Evolutionary conservation across 2,797 vertebrate species (phyloP).

Genomic region (Gymnocypris eckloni): DNA sequence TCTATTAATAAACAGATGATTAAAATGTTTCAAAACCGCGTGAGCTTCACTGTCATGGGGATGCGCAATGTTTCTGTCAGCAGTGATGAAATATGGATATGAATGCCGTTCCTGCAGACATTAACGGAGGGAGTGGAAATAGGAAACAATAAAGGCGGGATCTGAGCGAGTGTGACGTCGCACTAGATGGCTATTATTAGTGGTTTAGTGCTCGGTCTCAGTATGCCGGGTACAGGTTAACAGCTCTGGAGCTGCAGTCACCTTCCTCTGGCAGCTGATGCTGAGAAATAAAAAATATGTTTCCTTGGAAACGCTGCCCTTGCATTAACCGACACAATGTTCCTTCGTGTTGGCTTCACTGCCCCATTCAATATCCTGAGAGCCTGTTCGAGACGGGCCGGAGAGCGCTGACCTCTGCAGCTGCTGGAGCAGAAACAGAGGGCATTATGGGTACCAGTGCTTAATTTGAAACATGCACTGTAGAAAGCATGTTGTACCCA

Average conservation of each 20-base stretch:
- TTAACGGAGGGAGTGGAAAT: neutral
- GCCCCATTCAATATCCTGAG: constrained; percentile 6
- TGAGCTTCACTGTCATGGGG: neutral
- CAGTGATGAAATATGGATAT: constrained; percentile 9
- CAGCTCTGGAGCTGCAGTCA: neutral
- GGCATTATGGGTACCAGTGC: neutral
- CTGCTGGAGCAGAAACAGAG: constrained; percentile 15
- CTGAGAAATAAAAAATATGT: constrained; percentile 9
- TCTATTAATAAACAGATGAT: neutral
- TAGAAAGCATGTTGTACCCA: neutral
- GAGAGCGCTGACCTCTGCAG: constrained; percentile 17
- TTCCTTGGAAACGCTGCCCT: constrained; percentile 21
- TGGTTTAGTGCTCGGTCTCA: neutral
- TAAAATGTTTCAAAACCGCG: neutral
- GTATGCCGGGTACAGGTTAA: constrained; percentile 7
- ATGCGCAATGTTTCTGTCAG: neutral
- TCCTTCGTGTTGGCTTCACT: constrained; percentile 16
- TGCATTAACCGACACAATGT: neutral
- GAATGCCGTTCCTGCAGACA: neutral
- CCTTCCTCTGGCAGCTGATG: constrained; percentile 11
- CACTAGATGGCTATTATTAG: constrained; percentile 1
- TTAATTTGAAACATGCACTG: neutral
- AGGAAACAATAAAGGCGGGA: neutral
- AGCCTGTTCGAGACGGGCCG: neutral
- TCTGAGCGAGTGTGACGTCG: neutral